Percentiles rank a stretch among this genome's conserved stretches.
These are phyloP conservation scores for Globia sparganii DNA, from an alignment of 2,888 invertebrate species.

Conservation along the genomic window DNA sequence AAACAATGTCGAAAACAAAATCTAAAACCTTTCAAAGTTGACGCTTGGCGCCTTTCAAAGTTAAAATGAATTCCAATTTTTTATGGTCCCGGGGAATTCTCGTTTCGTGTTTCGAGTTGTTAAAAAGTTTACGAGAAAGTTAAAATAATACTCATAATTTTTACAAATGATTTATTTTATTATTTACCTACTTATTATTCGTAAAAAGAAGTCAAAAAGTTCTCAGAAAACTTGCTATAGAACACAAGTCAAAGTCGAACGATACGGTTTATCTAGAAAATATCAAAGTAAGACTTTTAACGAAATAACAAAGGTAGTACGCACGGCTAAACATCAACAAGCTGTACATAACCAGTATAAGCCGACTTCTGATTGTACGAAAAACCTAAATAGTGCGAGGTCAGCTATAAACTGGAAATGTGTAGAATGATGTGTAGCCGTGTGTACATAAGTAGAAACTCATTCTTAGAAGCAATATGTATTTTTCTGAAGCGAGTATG, in stretches of 20 bases:
- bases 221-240: conserved; percentile 1
- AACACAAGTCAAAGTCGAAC: neutral
- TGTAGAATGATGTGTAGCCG: no score
- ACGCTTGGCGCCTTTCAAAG: conserved; percentile 1
- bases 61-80: neutral
- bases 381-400: no score
- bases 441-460: no score
- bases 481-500: neutral
- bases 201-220: neutral
- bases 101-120: neutral
- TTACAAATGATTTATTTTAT: neutral
- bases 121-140: conserved; percentile 4
- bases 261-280: neutral
- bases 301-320: neutral
- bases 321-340: no score
- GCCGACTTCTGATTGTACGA: no score
- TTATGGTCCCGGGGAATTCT: neutral
- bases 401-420: no score
- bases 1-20: conserved; percentile 10
- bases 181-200: neutral
- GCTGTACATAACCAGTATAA: no score
- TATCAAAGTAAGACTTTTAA: neutral
- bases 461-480: neutral
- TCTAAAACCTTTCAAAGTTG: conserved; percentile 9
- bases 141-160: neutral